phyloP scores from a whole-genome alignment of 2,888 invertebrate genomes.

The Sclerodermus sp. region DNA sequence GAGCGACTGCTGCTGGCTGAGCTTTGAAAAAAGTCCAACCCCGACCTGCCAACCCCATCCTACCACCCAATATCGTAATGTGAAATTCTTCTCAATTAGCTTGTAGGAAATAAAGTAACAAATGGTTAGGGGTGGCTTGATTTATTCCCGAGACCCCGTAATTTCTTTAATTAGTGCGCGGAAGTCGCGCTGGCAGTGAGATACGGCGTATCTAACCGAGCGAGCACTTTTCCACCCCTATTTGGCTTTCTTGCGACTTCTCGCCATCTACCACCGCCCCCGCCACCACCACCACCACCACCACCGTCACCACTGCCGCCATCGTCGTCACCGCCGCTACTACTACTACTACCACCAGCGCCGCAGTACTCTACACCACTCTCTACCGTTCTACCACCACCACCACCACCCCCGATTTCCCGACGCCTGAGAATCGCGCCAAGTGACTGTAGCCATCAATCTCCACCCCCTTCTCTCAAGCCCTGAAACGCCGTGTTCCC shows the following conservation, averaged over 20 bases:
- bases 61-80: too few species aligned
- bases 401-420: neutral
- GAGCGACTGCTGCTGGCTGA: too few species aligned
- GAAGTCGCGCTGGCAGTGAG: constrained; percentile 32
- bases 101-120: neutral
- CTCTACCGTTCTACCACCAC: neutral
- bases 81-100: too few species aligned
- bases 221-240: constrained; percentile 30
- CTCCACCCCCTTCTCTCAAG: constrained; percentile 43
- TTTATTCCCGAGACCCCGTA: constrained; percentile 28
- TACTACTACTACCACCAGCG: neutral
- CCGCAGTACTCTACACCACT: neutral
- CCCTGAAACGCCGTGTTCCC: constrained; percentile 51
- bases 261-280: constrained; percentile 13
- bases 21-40: too few species aligned
- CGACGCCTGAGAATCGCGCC: too few species aligned
- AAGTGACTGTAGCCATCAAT: constrained; percentile 53
- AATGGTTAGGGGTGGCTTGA: constrained; percentile 9
- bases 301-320: constrained; percentile 6
- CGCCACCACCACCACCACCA: constrained; percentile 14
- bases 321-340: neutral
- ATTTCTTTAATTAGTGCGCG: constrained; percentile 37
- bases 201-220: constrained; percentile 39
- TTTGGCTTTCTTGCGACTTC: constrained; percentile 9
- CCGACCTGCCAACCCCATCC: too few species aligned